Evolutionary conservation across 2,888 invertebrate species (phyloP).

Genomic region (Octonoba sinensis): DNA sequence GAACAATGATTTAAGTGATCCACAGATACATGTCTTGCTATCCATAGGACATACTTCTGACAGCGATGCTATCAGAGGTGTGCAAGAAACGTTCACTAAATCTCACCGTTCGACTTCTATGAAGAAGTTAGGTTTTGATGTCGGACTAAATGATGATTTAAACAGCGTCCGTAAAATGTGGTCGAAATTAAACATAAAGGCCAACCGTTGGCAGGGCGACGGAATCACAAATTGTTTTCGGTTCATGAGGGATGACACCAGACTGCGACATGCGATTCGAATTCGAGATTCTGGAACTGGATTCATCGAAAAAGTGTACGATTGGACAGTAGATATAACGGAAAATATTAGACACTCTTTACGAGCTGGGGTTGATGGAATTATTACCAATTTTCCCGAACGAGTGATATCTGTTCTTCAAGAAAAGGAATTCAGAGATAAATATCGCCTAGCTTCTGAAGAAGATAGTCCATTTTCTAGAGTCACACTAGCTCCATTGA

Average conservation of each 20-base stretch:
- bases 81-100: slow-evolving; percentile 64
- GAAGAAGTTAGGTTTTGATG: slow-evolving; percentile 65
- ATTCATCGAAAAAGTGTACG: slow-evolving; percentile 66
- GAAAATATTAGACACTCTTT: slow-evolving; percentile 38
- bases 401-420: slow-evolving; percentile 61
- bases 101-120: slow-evolving; percentile 30
- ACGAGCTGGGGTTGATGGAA: slow-evolving; percentile 64
- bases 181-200: slow-evolving; percentile 52
- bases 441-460: slow-evolving; percentile 64
- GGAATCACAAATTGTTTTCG: slow-evolving; percentile 66
- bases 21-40: slow-evolving; percentile 56
- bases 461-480: slow-evolving; percentile 65
- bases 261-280: slow-evolving; percentile 64
- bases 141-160: slow-evolving; percentile 66
- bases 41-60: slow-evolving; percentile 66
- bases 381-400: slow-evolving; percentile 66
- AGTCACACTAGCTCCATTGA: slow-evolving; percentile 26
- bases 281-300: slow-evolving; percentile 61
- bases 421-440: slow-evolving; percentile 64
- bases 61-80: slow-evolving; percentile 63
- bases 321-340: slow-evolving; percentile 67
- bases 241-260: slow-evolving; percentile 63
- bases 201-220: slow-evolving; percentile 67
- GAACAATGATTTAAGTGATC: slow-evolving; percentile 49
- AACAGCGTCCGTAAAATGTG: slow-evolving; percentile 65